A percentile compares a stretch with the other conserved stretches of the same genome.
These are phyloP conservation scores for Aleiodes alternator DNA, from an alignment of 2,888 invertebrate genomes.

Conservation along the genomic window DNA sequence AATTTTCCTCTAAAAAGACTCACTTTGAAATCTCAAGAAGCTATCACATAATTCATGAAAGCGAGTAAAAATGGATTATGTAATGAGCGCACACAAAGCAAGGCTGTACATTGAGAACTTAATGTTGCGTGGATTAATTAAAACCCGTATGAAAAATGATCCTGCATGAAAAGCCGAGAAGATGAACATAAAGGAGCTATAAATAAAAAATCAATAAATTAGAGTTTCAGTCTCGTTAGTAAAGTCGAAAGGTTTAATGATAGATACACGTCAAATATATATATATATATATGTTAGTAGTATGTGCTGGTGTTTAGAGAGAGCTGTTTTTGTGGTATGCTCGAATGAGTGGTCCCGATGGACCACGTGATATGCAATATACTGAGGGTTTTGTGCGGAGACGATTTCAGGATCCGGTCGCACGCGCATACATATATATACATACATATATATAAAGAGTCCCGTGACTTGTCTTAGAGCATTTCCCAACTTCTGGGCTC, in stretches of 20 bases:
- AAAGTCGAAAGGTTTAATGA: slow-evolving; percentile 20
- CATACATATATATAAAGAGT: slow-evolving; percentile 31
- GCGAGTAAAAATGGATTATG: too few species aligned
- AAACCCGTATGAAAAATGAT: slow-evolving; percentile 19
- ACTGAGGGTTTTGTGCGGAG: slow-evolving; percentile 36
- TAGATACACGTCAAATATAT: background rate
- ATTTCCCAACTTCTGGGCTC: slow-evolving; percentile 48
- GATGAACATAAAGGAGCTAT: background rate
- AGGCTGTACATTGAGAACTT: too few species aligned
- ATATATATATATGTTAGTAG: slow-evolving; percentile 2
- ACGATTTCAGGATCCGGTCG: slow-evolving; percentile 54
- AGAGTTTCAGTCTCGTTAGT: slow-evolving; percentile 18
- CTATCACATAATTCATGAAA: too few species aligned
- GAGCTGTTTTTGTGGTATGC: slow-evolving; percentile 51
- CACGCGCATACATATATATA: slow-evolving; percentile 35
- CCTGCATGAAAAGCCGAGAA: background rate
- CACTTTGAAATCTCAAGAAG: too few species aligned
- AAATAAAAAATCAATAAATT: slow-evolving; percentile 16
- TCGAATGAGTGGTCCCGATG: slow-evolving; percentile 45
- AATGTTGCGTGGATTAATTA: slow-evolving; percentile 2
- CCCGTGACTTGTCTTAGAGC: slow-evolving; percentile 51
- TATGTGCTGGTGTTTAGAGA: slow-evolving; percentile 5
- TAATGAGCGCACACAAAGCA: too few species aligned
- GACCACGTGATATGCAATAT: slow-evolving; percentile 41
- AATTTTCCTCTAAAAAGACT: too few species aligned